A percentile compares a stretch with the other conserved stretches of the same genome.
These are phyloP conservation scores for Onthophagus sagittarius DNA, from an alignment of 2,888 invertebrate species.

Conservation along the genomic window DNA sequence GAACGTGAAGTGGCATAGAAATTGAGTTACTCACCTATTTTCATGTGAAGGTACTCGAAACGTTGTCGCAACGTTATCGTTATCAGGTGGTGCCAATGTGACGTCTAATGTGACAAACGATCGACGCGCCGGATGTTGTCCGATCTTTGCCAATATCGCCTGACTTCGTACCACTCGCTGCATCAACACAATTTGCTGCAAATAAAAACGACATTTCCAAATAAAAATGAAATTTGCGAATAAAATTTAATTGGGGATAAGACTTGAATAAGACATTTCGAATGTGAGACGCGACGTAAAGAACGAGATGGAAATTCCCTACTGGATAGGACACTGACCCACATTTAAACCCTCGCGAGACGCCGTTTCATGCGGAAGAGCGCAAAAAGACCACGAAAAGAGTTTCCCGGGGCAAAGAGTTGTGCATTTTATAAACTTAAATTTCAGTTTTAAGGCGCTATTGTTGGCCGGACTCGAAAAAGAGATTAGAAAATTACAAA, in stretches of 20 bases:
- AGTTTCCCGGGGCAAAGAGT: not conserved
- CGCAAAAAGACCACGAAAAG: not conserved
- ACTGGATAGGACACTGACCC: not conserved
- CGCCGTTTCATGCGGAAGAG: not conserved
- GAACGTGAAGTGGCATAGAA: not conserved
- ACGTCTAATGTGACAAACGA: conserved; percentile 30
- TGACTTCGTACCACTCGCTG: conserved; percentile 32
- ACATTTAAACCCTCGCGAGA: not conserved
- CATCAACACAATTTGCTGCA: conserved; percentile 34
- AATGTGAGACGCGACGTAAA: not conserved
- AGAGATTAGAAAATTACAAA: not conserved
- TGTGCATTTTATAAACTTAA: not conserved
- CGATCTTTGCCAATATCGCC: conserved; percentile 24
- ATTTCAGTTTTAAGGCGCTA: not conserved
- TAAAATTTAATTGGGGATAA: conserved; percentile 7
- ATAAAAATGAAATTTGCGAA: too few relatives aligned
- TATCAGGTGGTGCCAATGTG: conserved; percentile 30
- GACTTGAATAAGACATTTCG: not conserved
- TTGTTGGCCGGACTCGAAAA: not conserved
- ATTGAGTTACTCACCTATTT: conserved; percentile 24
- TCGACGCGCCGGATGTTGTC: conserved; percentile 28
- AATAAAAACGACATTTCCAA: conserved; percentile 25
- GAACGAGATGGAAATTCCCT: not conserved
- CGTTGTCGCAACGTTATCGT: conserved; percentile 13
- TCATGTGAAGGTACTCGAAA: conserved; percentile 29